phyloP scores from a whole-genome alignment of 2,113 vertebrate genomes.

The Ramphastos sulfuratus region DNA sequence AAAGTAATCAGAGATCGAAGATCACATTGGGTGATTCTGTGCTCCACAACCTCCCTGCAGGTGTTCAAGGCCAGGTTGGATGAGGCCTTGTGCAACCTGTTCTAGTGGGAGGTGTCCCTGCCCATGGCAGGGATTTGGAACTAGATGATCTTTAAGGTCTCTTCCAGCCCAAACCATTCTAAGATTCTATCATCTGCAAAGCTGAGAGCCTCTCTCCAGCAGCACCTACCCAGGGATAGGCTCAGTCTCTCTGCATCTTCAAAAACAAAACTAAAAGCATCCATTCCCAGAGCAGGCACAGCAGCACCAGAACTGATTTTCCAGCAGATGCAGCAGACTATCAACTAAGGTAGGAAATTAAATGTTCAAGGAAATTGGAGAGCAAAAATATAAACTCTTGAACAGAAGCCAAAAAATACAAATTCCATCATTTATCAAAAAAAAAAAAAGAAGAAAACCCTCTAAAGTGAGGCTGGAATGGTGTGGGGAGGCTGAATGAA shows the following conservation, averaged over 20 bases:
- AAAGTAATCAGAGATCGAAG: too few relatives aligned
- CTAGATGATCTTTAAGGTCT: too few relatives aligned
- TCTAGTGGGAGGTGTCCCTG: too few relatives aligned
- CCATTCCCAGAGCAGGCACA: neutral
- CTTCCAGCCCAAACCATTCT: too few relatives aligned
- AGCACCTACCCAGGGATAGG: neutral
- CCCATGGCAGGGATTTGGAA: too few relatives aligned
- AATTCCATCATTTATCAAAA: conserved; percentile 69
- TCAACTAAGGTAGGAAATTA: conserved; percentile 65
- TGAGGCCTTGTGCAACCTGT: too few relatives aligned
- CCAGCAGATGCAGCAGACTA: conserved; percentile 32
- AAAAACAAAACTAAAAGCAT: neutral
- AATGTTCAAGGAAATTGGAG: conserved; percentile 67
- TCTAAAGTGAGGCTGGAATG: conserved; percentile 9
- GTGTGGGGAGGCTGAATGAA: conserved; percentile 60
- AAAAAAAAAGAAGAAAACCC: neutral
- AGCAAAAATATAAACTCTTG: conserved; percentile 64
- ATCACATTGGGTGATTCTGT: too few relatives aligned
- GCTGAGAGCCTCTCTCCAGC: neutral
- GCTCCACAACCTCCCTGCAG: too few relatives aligned
- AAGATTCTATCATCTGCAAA: neutral
- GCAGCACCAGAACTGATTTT: conserved; percentile 58
- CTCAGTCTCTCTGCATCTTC: neutral
- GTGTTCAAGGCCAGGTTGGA: too few relatives aligned
- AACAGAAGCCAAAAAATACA: conserved; percentile 8